Evolutionary conservation across 2,113 vertebrate genomes (phyloP), one percentile per base, ranked within the genome.

Genomic region (Odobenus rosmarus): DNA sequence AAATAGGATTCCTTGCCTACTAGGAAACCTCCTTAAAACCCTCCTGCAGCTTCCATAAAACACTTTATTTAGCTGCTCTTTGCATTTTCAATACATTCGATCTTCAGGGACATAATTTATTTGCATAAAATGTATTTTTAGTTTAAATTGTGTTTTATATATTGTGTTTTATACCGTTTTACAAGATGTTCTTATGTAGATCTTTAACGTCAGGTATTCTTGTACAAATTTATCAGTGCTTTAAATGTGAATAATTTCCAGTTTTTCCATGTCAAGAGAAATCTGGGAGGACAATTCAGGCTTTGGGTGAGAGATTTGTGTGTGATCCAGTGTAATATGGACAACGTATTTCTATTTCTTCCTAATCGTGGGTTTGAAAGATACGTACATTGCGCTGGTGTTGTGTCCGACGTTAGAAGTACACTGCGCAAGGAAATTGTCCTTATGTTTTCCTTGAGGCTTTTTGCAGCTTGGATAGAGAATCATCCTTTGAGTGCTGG

Each of bases 1-100:
- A 91, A 98, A 97, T 95, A 92, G 89, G 90, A 83, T 98, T 96
- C 89, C 72, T 83, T 93, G 86, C 89, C 74, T 95, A 28, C 92
- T 83, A 46, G 53, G 97, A 89, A 95, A 83, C 39, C 33, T 74
- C 88, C 92, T 90, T 91, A 88, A 82, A 86, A 46, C 39, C 67
- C 95, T 82, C 97, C 94, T 72, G 92, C 86, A 90, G 93, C 79
- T 67, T 89, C 87, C 62, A 89, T 95, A 90, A 97, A 97, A 92
- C 83, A 76, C 57, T 90, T 79, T 55, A 87, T 80, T 93, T 95
- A 92, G 91, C 95, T 87, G 82, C 6, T 83, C 72, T 93, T 92
- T 93, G 86, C 72, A 80, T 93, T 96, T 91, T 84, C 83, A 97
- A 87, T 92, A 83, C 3, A 9, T 57, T 79, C 53, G 84, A 87